Evolutionary conservation across 2,888 invertebrate genomes (phyloP), one percentile per base, ranked within the genome.

Genomic region (Stratiomys singularior): DNA sequence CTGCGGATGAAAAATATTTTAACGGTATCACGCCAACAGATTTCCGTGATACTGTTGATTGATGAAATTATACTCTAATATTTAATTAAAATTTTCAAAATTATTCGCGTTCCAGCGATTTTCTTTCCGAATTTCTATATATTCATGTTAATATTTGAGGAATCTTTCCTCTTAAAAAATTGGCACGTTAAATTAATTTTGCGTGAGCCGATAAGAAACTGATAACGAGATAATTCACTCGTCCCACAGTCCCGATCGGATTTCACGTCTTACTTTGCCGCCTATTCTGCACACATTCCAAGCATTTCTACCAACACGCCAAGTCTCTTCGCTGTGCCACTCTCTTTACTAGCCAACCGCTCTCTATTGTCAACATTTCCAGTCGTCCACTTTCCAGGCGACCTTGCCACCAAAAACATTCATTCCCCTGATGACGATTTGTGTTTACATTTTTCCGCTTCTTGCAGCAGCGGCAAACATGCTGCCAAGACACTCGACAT

Each of bases 401-500:
- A 47, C 71, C 71, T 71, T 71, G 71, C 47, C 71, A 28, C 52
- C 71, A 23, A 44, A 18, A 18, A 21, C 67, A 44, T 25, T 37
- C 37, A 37, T 71, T 71, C 71, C 71, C 71, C 52, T 71, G 71
- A 71, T 71, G 64, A 25, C 64, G 64, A 11, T 11, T 60, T 27
- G 11, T 64, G 71, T 71, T 71, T 71, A 71, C 71, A 52, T 71
- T 71, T 71, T 52, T 71, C 23, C 25, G 60, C 60, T 60, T 60
- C 28, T 30, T 30, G 64, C 5, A 21, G n/a, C 28, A 21, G 28
- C 64, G 2, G 30, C 28, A 1, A 7, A 30, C 28, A 64, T 64
- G 64, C 30, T 64, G 64, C 64, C 13, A 15, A 1, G 25, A 0
- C 11, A 13, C 23, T 23, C 9, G 4, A 30, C 15, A n/a, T n/a